Evolutionary conservation across 2,888 invertebrate genomes (phyloP), one percentile per base, ranked within the genome.

Genomic region (Sepiola atlantica): DNA sequence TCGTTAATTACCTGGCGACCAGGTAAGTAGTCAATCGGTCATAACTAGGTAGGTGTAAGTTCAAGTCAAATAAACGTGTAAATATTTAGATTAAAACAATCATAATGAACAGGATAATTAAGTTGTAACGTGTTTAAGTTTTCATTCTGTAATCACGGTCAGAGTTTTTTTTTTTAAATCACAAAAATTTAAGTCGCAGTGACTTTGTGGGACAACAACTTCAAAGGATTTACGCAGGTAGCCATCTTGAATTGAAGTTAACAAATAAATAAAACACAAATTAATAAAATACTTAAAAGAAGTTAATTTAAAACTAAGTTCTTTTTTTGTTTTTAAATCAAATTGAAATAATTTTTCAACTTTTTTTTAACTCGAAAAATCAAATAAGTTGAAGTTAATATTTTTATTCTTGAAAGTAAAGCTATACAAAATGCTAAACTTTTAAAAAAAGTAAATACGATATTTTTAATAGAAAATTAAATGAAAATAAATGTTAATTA

Each of bases 161-260:
- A 77, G 12, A 28, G 61, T 12, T n/a, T n/a, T 20, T 18, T n/a
- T 16, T 20, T 18, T n/a, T n/a, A 1, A 77, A n/a, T 77, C 21
- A 77, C n/a, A 32, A 77, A 77, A n/a, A 28, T 90, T 90, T 45
- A 94, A 90, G 32, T 20, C 14, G 14, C 32, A 20, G 77, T 16
- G 55, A 55, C 57, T 55, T 92, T 32, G 45, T 54, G 55, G 55
- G 92, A 94, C 92, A 61, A 35, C 35, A 94, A 94, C 45, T 77
- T 55, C 24, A 92, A 35, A 54, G 90, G n/a, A 55, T 90, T 93
- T 92, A 93, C 94, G 94, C 93, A 92, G 94, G 96, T 95, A 94
- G 96, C 96, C 96, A 96, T 96, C 95, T 96, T 96, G 96, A 94
- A 95, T 95, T 95, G 93, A 95, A 95, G 95, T 95, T 96, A 95